phyloP scores from a whole-genome alignment of 2,888 invertebrate species.

The Caenorhabditis auriculariae region DNA sequence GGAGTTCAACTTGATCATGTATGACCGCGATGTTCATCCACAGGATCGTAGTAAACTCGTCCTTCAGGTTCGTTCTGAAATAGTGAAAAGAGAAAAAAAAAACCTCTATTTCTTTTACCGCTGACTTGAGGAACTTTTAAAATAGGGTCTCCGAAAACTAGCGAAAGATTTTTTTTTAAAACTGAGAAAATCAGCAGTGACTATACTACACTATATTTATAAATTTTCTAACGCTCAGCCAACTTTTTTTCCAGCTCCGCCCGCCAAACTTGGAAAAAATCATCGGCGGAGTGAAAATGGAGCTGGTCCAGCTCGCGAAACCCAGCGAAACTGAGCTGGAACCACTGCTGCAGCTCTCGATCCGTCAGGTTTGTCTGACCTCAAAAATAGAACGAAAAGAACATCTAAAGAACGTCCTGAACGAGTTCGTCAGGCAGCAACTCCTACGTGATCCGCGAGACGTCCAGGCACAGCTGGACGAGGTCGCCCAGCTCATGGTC shows the following conservation, averaged over 20 bases:
- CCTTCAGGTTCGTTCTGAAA: slow-evolving; percentile 22
- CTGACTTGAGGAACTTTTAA: background rate
- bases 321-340: slow-evolving; percentile 32
- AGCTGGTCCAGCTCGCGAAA: slow-evolving; percentile 24
- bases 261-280: slow-evolving; percentile 28
- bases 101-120: too few relatives aligned
- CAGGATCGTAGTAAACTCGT: slow-evolving; percentile 34
- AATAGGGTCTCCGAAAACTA: background rate
- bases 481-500: slow-evolving; percentile 32
- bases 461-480: slow-evolving; percentile 31
- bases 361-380: slow-evolving; percentile 21
- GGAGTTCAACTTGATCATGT: slow-evolving; percentile 33
- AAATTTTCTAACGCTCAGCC: background rate
- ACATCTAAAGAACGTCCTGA: slow-evolving; percentile 24
- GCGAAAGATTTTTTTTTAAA: background rate
- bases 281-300: slow-evolving; percentile 13
- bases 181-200: background rate
- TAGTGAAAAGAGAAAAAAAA: background rate
- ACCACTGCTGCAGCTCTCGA: slow-evolving; percentile 29
- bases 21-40: slow-evolving; percentile 40
- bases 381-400: background rate
- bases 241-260: slow-evolving; percentile 30
- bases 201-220: background rate
- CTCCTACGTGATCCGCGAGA: slow-evolving; percentile 34
- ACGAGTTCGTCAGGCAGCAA: slow-evolving; percentile 18